These are phyloP conservation scores for Seriola rivoliana DNA, from an alignment of 2,113 vertebrate genomes.

Conservation along the genomic window DNA sequence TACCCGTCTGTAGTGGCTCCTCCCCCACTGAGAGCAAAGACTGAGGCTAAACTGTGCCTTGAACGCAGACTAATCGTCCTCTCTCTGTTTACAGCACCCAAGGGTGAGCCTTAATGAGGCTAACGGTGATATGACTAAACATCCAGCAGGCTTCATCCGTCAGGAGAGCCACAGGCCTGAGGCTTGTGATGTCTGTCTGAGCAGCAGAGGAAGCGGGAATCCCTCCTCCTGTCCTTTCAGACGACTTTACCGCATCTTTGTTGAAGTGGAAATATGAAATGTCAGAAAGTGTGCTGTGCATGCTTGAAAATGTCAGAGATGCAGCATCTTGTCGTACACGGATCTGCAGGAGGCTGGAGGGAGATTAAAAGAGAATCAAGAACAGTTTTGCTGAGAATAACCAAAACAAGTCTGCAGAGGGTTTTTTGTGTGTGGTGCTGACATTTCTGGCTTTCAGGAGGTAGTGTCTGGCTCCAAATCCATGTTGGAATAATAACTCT, in stretches of 20 bases:
- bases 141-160: constrained; percentile 55
- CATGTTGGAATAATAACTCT: constrained; percentile 5
- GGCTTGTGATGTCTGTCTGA: constrained; percentile 43
- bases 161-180: constrained; percentile 41
- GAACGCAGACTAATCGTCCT: constrained; percentile 55
- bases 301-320: constrained; percentile 54
- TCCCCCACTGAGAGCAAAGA: constrained; percentile 41
- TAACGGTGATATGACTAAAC: constrained; percentile 63
- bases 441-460: constrained; percentile 35
- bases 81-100: constrained; percentile 61
- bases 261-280: constrained; percentile 52
- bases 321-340: neutral
- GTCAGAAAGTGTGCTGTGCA: constrained; percentile 39
- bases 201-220: constrained; percentile 33
- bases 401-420: neutral
- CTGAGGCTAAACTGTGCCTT: constrained; percentile 34
- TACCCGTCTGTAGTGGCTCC: constrained; percentile 7
- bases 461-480: constrained; percentile 9
- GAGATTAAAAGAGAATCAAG: constrained; percentile 39
- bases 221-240: constrained; percentile 44
- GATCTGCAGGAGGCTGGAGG: constrained; percentile 12
- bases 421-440: constrained; percentile 17
- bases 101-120: constrained; percentile 63
- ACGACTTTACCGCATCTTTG: constrained; percentile 45
- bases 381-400: constrained; percentile 19